Conservation (phyloP, 2,797 vertebrate genomes). For the Enteromius thamalakanensis region DNA sequence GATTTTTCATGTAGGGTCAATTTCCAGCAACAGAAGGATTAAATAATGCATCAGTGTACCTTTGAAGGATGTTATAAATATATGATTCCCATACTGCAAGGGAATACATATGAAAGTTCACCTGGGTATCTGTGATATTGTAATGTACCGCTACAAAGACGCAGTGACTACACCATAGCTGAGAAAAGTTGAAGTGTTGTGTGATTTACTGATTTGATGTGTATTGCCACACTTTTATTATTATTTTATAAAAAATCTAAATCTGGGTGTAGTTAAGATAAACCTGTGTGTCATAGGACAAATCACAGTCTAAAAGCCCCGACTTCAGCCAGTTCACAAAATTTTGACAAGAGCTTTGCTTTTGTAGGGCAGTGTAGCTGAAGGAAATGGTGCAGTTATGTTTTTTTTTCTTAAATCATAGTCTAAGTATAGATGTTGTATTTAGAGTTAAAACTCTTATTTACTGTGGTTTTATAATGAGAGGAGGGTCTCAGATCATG, state of each 20-base stretch:
- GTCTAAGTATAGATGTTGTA: slow-evolving; percentile 24
- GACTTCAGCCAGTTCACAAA: not conserved
- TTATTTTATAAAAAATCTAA: not conserved
- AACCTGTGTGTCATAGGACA: not conserved
- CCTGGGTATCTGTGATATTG: not conserved
- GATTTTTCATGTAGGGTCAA: slow-evolving; percentile 28
- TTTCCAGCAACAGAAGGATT: slow-evolving; percentile 16
- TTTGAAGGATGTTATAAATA: not conserved
- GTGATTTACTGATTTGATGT: slow-evolving; percentile 9
- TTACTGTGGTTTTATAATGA: slow-evolving; percentile 26
- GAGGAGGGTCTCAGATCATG: slow-evolving; percentile 30
- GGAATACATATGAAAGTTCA: not conserved
- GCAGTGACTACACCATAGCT: not conserved
- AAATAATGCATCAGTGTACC: slow-evolving; percentile 17
- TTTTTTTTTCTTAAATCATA: slow-evolving; percentile 4
- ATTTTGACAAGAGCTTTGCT: slow-evolving; percentile 4
- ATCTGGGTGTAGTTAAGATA: not conserved
- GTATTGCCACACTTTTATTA: not conserved
- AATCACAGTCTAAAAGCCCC: not conserved
- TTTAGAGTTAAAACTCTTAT: slow-evolving; percentile 33
- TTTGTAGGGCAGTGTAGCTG: slow-evolving; percentile 9
- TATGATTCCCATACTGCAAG: not conserved
- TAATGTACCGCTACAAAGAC: not conserved
- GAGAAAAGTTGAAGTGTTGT: not conserved
- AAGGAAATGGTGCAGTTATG: slow-evolving; percentile 16